Base-by-base conservation (phyloP, 2,113 vertebrate species). In the Bostrychus sinensis region DNA sequence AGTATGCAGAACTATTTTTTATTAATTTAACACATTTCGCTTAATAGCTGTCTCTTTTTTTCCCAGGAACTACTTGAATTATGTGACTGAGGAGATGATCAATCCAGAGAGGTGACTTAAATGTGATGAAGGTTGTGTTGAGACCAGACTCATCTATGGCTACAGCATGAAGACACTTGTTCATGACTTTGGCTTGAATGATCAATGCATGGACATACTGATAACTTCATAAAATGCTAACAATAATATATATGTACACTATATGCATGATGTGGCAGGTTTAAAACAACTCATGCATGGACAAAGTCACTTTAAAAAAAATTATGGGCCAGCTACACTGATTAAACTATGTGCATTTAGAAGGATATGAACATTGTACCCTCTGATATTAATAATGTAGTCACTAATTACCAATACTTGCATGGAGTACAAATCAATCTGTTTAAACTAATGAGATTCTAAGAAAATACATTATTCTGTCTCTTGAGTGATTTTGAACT, bases 71-170 rank as follows among this genome's bases (percentile, higher is more conserved):
- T 92, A 91, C 71, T 80, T 92, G 79, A 92, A 92, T 62, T 92
- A 91, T 16, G 91, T 92, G 2, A 92, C 91, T 0, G 91, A 91
- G 55, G 91, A 92, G 86, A 91, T 92, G 89, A 89, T 92, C 84
- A 79, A 92, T 79, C 91, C 90, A 76, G 89, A 91, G 82, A 91
- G 85, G 91, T 92, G 82, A 88, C 57, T 77, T 81, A 68, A 78
- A 74, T 72, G 75, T 77, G 59, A 57, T 71, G 56, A 74, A 38
- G 69, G 64, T 78, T 85, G 72, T 78, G 56, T 84, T 73, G 58
- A 74, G 41, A 55, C 67, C 66, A 66, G 51, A 67, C 20, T 41
- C 62, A 75, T 56, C 74, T 66, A 17, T 66, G 23, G 36, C 45
- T 42, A 38, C 17, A 45, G 43, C 63, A 64, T 69, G 65, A 57